A percentile compares a stretch with the other conserved stretches of the same genome.
phyloP scores from a whole-genome alignment of 1,140 invertebrate genomes.

The Dreissena rostriformis region DNA sequence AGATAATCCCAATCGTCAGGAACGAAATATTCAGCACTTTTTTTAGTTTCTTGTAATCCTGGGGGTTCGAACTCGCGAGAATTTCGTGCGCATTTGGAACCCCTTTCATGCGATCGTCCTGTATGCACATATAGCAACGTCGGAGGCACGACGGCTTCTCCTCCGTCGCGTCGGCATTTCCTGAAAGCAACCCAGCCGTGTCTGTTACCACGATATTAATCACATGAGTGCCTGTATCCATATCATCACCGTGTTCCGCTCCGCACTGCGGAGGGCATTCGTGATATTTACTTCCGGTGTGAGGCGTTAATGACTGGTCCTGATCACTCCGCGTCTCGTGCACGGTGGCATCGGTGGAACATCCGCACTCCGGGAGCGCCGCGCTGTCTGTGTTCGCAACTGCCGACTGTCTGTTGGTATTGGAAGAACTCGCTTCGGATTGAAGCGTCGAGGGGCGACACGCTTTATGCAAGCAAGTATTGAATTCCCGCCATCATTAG shows the following conservation, averaged over 20 bases:
- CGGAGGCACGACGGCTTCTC: conserved; percentile 36
- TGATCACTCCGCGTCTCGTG: not conserved
- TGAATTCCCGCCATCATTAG: no score
- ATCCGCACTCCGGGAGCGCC: no score
- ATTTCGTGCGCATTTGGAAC: conserved; percentile 33
- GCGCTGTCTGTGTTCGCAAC: no score
- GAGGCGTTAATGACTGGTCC: not conserved
- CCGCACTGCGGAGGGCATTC: conserved; percentile 1
- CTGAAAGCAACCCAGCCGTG: conserved; percentile 1
- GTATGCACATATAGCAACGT: conserved; percentile 33
- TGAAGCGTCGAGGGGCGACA: no score
- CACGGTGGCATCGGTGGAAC: no score
- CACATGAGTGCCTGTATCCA: conserved; percentile 32
- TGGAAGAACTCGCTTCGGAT: no score
- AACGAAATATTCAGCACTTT: conserved; percentile 53
- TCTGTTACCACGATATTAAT: conserved; percentile 54
- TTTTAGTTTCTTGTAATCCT: conserved; percentile 36
- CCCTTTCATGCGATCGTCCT: conserved; percentile 53
- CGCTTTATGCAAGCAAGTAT: no score
- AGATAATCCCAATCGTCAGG: conserved; percentile 44
- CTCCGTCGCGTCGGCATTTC: conserved; percentile 6
- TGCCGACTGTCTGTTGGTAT: no score
- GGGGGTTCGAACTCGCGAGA: conserved; percentile 41
- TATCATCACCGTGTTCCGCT: not conserved
- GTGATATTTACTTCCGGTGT: conserved; percentile 5